phyloP scores from a whole-genome alignment of 2,888 invertebrate species.

The Platycnemis pennipes region DNA sequence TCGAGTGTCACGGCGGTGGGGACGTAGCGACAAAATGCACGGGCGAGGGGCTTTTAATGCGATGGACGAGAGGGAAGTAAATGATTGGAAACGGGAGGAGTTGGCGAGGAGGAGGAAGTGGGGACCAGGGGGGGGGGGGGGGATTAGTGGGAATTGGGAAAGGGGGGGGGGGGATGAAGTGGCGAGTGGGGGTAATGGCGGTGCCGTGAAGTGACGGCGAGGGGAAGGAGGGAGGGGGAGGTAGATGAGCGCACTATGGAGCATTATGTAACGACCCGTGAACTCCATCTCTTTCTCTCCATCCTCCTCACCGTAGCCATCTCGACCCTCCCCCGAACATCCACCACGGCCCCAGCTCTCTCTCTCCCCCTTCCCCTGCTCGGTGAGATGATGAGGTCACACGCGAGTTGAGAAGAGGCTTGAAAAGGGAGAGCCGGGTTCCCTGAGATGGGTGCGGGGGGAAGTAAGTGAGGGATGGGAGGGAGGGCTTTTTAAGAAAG shows the following conservation, averaged over 20 bases:
- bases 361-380: neutral
- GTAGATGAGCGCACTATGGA: neutral
- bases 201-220: neutral
- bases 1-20: neutral
- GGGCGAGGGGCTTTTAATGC: slow-evolving; percentile 3
- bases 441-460: neutral
- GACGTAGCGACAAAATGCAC: neutral
- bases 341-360: neutral
- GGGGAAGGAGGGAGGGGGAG: neutral
- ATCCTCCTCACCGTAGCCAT: neutral
- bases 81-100: neutral
- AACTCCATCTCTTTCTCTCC: neutral
- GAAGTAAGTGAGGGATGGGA: neutral
- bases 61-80: slow-evolving; percentile 16
- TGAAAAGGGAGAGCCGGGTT: neutral
- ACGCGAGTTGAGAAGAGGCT: slow-evolving; percentile 25
- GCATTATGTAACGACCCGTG: slow-evolving; percentile 44
- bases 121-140: neutral
- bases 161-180: neutral
- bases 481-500: neutral
- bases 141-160: neutral
- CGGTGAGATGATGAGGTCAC: slow-evolving; percentile 39
- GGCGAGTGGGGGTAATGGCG: neutral
- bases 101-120: neutral
- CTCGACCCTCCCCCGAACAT: neutral